Evolutionary conservation across 1,140 invertebrate species (phyloP).

Genomic region (Drosophila azteca): DNA sequence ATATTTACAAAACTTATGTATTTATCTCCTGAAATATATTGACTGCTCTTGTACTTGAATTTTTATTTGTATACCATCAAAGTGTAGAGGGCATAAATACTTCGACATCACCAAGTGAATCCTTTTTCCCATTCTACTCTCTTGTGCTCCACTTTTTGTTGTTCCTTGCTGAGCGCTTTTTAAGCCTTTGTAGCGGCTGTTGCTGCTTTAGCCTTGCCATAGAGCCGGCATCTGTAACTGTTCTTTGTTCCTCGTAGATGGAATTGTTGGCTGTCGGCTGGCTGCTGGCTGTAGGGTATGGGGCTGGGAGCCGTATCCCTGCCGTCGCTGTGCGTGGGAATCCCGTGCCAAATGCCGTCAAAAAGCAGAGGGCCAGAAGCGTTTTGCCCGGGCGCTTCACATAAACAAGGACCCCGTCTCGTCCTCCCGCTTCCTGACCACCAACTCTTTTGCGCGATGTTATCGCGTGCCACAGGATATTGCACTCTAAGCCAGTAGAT

Average conservation of each 20-base stretch:
- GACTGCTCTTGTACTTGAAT: no score
- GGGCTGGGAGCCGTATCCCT: conserved; percentile 32
- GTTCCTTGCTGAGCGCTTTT: conserved; percentile 59
- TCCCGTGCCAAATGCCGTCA: conserved; percentile 67
- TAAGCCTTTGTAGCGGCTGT: conserved; percentile 74
- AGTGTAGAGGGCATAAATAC: no score
- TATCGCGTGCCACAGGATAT: conserved; percentile 83
- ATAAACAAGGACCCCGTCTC: conserved; percentile 56
- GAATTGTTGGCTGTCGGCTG: conserved; percentile 30
- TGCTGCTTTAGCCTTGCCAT: conserved; percentile 38
- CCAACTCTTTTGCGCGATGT: conserved; percentile 62
- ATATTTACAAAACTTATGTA: no score
- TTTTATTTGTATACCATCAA: no score
- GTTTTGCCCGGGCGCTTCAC: conserved; percentile 52
- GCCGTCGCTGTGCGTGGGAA: conserved; percentile 49
- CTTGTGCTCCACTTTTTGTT: conserved; percentile 22
- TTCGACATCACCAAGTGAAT: no score
- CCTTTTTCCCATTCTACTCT: conserved; percentile 5
- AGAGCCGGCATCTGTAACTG: conserved; percentile 31
- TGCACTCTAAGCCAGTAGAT: conserved; percentile 82
- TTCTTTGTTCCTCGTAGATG: conserved; percentile 48
- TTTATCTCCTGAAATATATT: no score
- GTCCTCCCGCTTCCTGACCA: conserved; percentile 2
- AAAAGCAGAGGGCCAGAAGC: conserved; percentile 66
- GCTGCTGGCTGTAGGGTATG: conserved; percentile 16